A percentile compares a stretch with the other conserved stretches of the same genome.
Evolutionary conservation across 2,113 vertebrate species (phyloP).

Genomic region (Perca schrenkii): DNA sequence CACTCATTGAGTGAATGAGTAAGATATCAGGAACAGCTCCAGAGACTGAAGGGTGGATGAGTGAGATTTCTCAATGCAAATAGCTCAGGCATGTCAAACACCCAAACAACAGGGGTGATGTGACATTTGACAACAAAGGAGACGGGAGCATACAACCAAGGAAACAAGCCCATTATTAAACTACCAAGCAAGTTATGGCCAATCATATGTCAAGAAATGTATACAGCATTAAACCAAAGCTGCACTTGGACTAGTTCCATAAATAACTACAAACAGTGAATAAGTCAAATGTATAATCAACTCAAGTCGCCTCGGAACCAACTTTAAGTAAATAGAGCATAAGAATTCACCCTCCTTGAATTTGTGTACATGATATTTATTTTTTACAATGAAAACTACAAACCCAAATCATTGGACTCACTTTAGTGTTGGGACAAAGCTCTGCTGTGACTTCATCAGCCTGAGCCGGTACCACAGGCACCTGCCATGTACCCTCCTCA

Average conservation of each 20-base stretch:
- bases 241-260: background rate
- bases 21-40: background rate
- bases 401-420: constrained; percentile 81
- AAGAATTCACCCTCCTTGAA: background rate
- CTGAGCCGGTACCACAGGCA: constrained; percentile 97
- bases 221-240: background rate
- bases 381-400: background rate
- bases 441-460: constrained; percentile 95
- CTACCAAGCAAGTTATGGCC: background rate
- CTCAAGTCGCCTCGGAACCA: background rate
- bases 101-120: background rate
- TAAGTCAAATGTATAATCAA: background rate
- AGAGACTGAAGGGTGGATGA: background rate
- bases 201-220: background rate
- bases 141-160: background rate
- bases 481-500: constrained; percentile 95
- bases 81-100: constrained; percentile 5
- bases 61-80: constrained; percentile 13
- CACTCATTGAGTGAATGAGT: background rate
- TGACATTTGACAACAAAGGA: background rate
- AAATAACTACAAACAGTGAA: constrained; percentile 5
- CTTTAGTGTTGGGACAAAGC: constrained; percentile 95
- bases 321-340: background rate
- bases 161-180: background rate
- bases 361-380: background rate